These are phyloP conservation scores for Ophraella communa DNA, from an alignment of 2,888 invertebrate genomes.

Conservation along the genomic window DNA sequence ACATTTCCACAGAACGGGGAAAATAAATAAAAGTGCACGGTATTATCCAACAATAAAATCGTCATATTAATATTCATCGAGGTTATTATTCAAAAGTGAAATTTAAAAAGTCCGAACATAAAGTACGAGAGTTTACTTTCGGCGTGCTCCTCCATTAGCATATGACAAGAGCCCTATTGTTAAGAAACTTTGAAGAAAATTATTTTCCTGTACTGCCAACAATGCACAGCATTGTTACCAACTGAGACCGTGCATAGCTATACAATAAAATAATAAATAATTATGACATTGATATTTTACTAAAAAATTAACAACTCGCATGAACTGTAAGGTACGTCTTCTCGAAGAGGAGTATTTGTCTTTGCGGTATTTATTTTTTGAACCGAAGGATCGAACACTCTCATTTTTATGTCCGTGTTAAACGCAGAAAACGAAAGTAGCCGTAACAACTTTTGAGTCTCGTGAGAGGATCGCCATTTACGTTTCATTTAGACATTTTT, in stretches of 20 bases:
- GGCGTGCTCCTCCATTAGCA: slow-evolving; percentile 53
- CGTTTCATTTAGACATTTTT: too few species aligned
- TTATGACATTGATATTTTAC: slow-evolving; percentile 47
- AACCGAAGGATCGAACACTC: background rate
- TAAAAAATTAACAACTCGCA: slow-evolving; percentile 45
- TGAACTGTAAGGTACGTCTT: slow-evolving; percentile 1
- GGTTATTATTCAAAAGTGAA: slow-evolving; percentile 29
- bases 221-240: slow-evolving; percentile 56
- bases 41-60: slow-evolving; percentile 13
- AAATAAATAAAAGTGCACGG: background rate
- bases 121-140: slow-evolving; percentile 36
- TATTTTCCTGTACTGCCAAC: slow-evolving; percentile 57
- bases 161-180: slow-evolving; percentile 58
- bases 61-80: slow-evolving; percentile 12
- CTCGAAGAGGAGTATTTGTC: background rate
- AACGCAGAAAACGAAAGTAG: slow-evolving; percentile 1
- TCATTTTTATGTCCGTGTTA: background rate
- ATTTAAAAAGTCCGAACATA: slow-evolving; percentile 29
- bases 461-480: too few species aligned
- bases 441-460: too few species aligned
- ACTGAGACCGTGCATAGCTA: slow-evolving; percentile 51
- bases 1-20: too few species aligned
- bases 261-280: slow-evolving; percentile 57
- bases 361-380: background rate
- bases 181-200: slow-evolving; percentile 47